A percentile compares a stretch with the other conserved stretches of the same genome.
phyloP scores from a whole-genome alignment of 1,140 invertebrate genomes.

The Apis florea region DNA sequence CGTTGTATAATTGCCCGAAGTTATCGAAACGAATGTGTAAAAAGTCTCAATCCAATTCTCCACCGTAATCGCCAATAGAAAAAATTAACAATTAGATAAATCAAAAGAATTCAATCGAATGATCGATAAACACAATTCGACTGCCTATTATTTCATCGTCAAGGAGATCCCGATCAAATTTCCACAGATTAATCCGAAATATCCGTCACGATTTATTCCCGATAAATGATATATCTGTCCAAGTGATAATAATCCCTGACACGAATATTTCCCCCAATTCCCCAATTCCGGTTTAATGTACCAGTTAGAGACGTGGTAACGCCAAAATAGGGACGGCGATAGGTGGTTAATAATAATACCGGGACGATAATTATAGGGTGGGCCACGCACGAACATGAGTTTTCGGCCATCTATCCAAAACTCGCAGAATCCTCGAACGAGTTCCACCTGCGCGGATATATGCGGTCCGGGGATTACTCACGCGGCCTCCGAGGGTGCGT shows the following conservation, averaged over 20 bases:
- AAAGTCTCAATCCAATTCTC: no score
- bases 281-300: neutral
- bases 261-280: slow-evolving; percentile 12
- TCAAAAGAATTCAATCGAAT: no score
- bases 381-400: slow-evolving; percentile 42
- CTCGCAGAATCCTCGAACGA: slow-evolving; percentile 62
- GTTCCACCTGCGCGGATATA: slow-evolving; percentile 63
- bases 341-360: slow-evolving; percentile 43
- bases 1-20: neutral
- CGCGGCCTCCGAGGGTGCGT: slow-evolving; percentile 58
- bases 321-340: slow-evolving; percentile 15
- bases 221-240: neutral
- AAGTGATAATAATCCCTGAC: neutral
- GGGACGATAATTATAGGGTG: slow-evolving; percentile 42
- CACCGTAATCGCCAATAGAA: no score
- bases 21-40: neutral
- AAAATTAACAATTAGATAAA: no score
- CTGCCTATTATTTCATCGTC: no score
- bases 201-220: neutral
- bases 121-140: no score
- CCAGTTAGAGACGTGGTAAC: slow-evolving; percentile 8
- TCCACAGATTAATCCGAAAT: no score
- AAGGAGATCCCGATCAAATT: no score
- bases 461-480: slow-evolving; percentile 66
- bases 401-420: slow-evolving; percentile 63